Base-by-base conservation (phyloP, 2,888 invertebrate species). In the Eledone cirrhosa region DNA sequence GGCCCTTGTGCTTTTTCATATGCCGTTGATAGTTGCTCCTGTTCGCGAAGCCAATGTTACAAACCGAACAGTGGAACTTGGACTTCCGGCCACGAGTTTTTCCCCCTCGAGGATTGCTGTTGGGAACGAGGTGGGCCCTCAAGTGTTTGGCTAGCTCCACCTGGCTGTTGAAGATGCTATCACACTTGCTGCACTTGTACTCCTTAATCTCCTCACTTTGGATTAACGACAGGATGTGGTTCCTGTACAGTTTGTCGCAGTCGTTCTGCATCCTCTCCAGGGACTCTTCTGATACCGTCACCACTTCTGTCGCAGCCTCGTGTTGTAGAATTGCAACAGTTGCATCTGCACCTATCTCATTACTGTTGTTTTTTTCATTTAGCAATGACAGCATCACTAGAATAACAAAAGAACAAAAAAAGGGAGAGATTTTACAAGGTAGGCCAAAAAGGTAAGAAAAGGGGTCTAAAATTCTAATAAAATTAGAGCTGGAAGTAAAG, bases 91-190 rank as follows among this genome's bases (percentile, higher is more conserved):
- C 11, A 77, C 78, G 19, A 79, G 59, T 75, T 65, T 79, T 65
- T 47, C 76, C 13, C 16, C 19, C 2, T 41, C 77, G 29, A 16
- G 31, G 11, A 27, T 27, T n/a, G 63, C 19, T 78, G 27, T 75
- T 78, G 27, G 82, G 79, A 8, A 84, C 80, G 1, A 87, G 80
- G 72, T 87, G 87, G 22, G 83, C 84, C 24, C 86, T 77, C 0
- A 87, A 81, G 80, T 87, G 87, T 33, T 84, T 82, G 2, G 85
- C 87, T 80, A 87, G 83, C 4, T 81, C 81, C 19, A 83, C 82
- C 76, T 85, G 85, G 2, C 81, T 81, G 2, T 79, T 78, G 75
- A 86, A 86, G 5, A 77, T 80, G 47, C 83, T 78, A 0, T 81
- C 82, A 81, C 87, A 87, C 13, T 85, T 80, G 53, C 85, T 84